These are phyloP conservation scores for Plectus sambesii DNA, from an alignment of 1,140 invertebrate species.

Conservation along the genomic window DNA sequence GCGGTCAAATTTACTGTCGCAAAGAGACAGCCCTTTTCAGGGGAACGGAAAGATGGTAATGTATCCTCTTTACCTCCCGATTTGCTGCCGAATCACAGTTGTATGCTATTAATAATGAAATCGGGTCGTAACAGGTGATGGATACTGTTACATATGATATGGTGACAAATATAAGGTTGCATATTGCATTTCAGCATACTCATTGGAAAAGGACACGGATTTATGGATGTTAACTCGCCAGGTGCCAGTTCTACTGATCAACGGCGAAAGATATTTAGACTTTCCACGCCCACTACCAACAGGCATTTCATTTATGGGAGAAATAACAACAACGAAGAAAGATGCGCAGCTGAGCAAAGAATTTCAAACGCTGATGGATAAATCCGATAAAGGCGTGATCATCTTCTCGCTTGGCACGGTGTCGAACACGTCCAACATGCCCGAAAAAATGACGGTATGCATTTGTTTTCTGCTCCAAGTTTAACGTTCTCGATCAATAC, in stretches of 20 bases:
- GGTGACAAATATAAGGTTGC: too few relatives aligned
- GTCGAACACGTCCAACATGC: slow-evolving; percentile 45
- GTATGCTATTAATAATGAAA: too few relatives aligned
- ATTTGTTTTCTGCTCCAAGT: too few relatives aligned
- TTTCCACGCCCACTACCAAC: slow-evolving; percentile 41
- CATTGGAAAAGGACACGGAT: slow-evolving; percentile 28
- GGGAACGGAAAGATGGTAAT: too few relatives aligned
- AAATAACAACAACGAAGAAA: slow-evolving; percentile 34
- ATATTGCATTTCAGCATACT: too few relatives aligned
- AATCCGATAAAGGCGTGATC: slow-evolving; percentile 34
- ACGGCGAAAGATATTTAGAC: slow-evolving; percentile 43
- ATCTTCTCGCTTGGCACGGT: slow-evolving; percentile 45
- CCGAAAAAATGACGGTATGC: slow-evolving; percentile 28
- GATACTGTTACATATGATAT: too few relatives aligned
- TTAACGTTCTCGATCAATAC: background rate
- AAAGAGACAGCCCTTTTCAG: too few relatives aligned
- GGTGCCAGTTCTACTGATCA: slow-evolving; percentile 36
- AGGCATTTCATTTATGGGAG: slow-evolving; percentile 40
- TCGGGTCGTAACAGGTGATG: too few relatives aligned
- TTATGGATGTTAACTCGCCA: slow-evolving; percentile 33
- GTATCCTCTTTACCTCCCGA: too few relatives aligned
- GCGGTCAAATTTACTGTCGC: too few relatives aligned
- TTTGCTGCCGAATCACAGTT: too few relatives aligned
- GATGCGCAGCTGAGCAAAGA: too few relatives aligned
- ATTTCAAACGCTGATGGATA: slow-evolving; percentile 19